Base-by-base conservation (phyloP, 2,888 invertebrate species). In the Netelia inedita region DNA sequence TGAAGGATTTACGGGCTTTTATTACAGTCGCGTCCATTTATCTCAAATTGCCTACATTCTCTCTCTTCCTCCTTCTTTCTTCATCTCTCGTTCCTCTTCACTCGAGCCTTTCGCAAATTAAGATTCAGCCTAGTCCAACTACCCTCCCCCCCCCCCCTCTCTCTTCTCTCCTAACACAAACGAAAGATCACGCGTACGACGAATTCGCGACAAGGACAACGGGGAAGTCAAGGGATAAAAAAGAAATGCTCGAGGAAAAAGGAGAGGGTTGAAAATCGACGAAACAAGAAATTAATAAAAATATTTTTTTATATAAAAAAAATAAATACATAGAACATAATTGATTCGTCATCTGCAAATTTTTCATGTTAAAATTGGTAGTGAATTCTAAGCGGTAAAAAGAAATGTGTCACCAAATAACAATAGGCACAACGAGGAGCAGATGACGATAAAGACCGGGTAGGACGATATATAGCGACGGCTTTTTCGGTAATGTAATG, bases 1-100 rank as follows among this genome's bases (percentile, higher is more conserved):
- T 88, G 89, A 90, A 92, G 91, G 90, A 92, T 92, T 92, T 89
- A 89, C 91, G 88, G 83, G 89, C 88, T 91, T 91, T 91, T 91
- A 91, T 92, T 90, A 89, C 89, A 86, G 28, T 28, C 28, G 28
- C 28, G 28, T 82, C 85, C 87, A 88, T 90, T 89, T 90, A 90
- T 91, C 89, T 89, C 88, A 79, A 79, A 88, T 88, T 81, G 86
- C 72, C 75, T 65, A 19, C 28, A 19, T 9, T 59, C 50, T 71
- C 41, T 50, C 23, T 50, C 68, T 1, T 21, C 43, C 11, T 14
- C 19, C 46, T 8, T n/a, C 14, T 50, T 1, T 86, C 85, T 88
- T 89, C 28, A 0, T 91, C 88, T 90, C 90, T n/a, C 57, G 1
- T 21, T 5, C 46, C 68, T 35, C 23, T 23, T 43, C 23, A 28